Conservation (phyloP, 2,797 vertebrate genomes). For the Hylomyscus alleni region DNA sequence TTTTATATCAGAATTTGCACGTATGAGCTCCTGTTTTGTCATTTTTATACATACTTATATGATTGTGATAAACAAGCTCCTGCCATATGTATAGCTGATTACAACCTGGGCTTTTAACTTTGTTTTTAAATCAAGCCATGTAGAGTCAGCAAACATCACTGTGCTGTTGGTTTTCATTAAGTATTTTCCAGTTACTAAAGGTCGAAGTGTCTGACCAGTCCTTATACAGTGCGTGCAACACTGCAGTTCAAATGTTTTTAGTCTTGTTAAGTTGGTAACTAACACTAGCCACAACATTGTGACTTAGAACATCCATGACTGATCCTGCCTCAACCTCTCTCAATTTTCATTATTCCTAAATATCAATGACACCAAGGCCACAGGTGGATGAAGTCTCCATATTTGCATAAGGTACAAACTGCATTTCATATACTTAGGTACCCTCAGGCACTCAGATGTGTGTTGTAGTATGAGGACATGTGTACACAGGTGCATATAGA, state of each 20-base stretch:
- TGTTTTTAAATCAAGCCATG: neutral
- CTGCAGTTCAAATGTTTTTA: neutral
- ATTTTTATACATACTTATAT: neutral
- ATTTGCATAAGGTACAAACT: neutral
- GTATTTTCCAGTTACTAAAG: neutral
- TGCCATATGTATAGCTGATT: neutral
- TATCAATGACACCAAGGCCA: neutral
- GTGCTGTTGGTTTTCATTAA: neutral
- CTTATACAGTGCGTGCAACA: neutral
- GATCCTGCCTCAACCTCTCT: neutral
- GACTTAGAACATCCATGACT: neutral
- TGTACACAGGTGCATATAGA: neutral
- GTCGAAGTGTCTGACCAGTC: neutral
- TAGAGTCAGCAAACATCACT: neutral
- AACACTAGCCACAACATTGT: neutral
- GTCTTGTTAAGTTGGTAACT: neutral
- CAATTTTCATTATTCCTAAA: neutral
- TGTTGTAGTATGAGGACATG: no score
- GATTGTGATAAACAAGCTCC: neutral
- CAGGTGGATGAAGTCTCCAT: neutral
- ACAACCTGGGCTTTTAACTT: neutral
- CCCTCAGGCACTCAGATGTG: no score
- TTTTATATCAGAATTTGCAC: neutral
- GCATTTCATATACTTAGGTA: neutral
- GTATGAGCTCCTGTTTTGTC: neutral